These are phyloP conservation scores for Morpho achilles DNA, from an alignment of 2,888 invertebrate genomes.

Conservation along the genomic window DNA sequence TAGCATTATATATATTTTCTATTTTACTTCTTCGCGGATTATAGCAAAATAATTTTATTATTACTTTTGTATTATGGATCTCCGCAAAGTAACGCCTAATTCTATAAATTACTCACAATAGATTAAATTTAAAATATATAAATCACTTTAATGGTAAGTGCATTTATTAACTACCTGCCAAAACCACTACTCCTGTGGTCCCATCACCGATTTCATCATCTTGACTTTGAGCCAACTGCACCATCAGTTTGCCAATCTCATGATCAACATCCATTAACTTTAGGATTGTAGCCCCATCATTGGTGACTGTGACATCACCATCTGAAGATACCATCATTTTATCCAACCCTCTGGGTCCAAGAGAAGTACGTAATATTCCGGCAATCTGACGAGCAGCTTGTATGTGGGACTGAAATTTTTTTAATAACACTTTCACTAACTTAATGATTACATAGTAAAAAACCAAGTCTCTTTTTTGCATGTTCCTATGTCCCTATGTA, in stretches of 20 bases:
- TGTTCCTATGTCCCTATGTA: too few relatives aligned
- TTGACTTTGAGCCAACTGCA: conserved; percentile 98
- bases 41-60: too few relatives aligned
- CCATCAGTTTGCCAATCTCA: conserved; percentile 98
- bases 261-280: conserved; percentile 99
- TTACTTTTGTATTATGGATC: too few relatives aligned
- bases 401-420: conserved; percentile 91
- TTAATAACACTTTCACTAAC: too few relatives aligned
- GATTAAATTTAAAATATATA: too few relatives aligned
- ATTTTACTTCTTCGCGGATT: too few relatives aligned
- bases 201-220: conserved; percentile 99
- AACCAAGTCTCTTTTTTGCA: too few relatives aligned
- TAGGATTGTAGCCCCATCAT: conserved; percentile 99
- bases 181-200: conserved; percentile 97
- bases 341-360: conserved; percentile 98
- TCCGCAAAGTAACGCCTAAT: too few relatives aligned
- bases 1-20: too few relatives aligned
- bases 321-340: conserved; percentile 98
- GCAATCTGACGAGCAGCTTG: conserved; percentile 97
- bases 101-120: too few relatives aligned
- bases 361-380: conserved; percentile 91
- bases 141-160: too few relatives aligned
- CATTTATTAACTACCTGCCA: conserved; percentile 73
- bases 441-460: too few relatives aligned
- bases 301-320: conserved; percentile 98